Evolutionary conservation across 2,797 vertebrate genomes (phyloP).

Genomic region (Pteronotus mesoamericanus): DNA sequence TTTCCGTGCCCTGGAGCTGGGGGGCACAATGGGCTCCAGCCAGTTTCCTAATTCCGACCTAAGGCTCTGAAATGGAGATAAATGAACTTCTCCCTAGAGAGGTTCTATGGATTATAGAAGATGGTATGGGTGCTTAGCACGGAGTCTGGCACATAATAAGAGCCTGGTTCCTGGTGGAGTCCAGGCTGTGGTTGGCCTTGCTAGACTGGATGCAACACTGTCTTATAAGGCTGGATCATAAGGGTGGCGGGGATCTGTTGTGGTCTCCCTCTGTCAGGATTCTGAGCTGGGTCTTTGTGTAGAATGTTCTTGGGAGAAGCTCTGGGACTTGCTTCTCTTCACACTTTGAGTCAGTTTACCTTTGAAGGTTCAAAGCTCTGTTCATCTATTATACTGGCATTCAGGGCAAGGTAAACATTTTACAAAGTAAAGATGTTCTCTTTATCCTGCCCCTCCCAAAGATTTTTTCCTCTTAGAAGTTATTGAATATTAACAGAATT

Average conservation of each 20-base stretch:
- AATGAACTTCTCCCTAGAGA: not conserved
- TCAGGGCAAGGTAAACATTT: not conserved
- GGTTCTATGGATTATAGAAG: not conserved
- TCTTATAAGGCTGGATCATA: not conserved
- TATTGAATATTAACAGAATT: constrained; percentile 35
- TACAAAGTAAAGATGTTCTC: constrained; percentile 4
- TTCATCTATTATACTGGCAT: not conserved
- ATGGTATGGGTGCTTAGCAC: not conserved
- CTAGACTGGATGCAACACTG: not conserved
- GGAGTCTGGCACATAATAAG: not conserved
- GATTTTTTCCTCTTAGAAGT: constrained; percentile 5
- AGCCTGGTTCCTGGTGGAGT: not conserved
- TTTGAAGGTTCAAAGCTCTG: not conserved
- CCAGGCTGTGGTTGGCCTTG: not conserved
- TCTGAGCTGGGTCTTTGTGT: not conserved
- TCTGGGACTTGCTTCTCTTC: not conserved
- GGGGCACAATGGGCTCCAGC: not conserved
- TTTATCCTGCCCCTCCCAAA: not conserved
- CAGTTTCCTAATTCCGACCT: too few relatives aligned
- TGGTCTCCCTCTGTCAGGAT: not conserved
- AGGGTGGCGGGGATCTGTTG: not conserved
- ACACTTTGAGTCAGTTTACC: not conserved
- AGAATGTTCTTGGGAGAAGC: not conserved
- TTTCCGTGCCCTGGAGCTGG: not conserved
- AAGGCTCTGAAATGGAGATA: not conserved